These are phyloP conservation scores for Porphyrio hochstetteri DNA, from an alignment of 2,113 vertebrate species.

Conservation along the genomic window DNA sequence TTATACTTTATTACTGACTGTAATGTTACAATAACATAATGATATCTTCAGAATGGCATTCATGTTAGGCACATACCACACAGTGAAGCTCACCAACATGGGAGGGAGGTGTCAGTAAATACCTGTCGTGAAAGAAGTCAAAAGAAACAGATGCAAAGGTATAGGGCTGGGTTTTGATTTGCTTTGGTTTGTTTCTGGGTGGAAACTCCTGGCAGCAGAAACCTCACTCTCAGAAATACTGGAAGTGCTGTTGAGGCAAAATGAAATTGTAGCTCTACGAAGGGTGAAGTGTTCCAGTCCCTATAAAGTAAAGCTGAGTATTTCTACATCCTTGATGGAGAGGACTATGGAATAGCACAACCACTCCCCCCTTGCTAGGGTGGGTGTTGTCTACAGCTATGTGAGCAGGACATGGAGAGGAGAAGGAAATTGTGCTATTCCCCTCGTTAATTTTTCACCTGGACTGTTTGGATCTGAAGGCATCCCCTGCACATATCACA, in stretches of 20 bases:
- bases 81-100: background rate
- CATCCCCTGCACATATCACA: background rate
- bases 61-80: background rate
- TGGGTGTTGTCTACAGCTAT: background rate
- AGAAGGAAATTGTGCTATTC: background rate
- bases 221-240: background rate
- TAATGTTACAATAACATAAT: background rate
- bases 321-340: background rate
- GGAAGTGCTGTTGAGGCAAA: background rate
- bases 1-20: background rate
- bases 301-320: background rate
- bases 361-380: background rate
- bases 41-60: background rate
- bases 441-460: background rate
- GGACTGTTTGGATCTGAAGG: background rate
- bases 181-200: background rate
- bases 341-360: background rate
- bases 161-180: accelerated
- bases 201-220: background rate
- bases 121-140: background rate
- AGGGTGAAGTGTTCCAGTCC: background rate
- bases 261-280: background rate
- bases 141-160: background rate
- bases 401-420: accelerated
- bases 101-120: background rate